A percentile compares a stretch with the other conserved stretches of the same genome.
phyloP scores from a whole-genome alignment of 2,888 invertebrate genomes.

The Leucozona laternaria region DNA sequence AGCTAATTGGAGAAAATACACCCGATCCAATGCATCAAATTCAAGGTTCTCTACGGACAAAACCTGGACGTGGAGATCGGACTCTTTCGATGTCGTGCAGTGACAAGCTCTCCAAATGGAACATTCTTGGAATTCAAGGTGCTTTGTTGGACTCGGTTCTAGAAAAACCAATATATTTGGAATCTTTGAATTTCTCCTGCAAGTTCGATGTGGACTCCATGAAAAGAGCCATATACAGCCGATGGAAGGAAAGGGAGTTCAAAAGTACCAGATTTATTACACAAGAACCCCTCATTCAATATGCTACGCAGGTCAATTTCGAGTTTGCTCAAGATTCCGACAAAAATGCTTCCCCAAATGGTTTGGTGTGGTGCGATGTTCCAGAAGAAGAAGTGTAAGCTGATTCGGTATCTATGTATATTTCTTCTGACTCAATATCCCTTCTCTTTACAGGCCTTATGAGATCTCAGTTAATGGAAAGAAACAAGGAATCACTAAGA shows the following conservation, averaged over 20 bases:
- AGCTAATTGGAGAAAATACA: slow-evolving; percentile 87
- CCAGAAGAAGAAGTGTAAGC: slow-evolving; percentile 79
- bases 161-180: slow-evolving; percentile 87
- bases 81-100: slow-evolving; percentile 96
- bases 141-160: slow-evolving; percentile 89
- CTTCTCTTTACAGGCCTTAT: slow-evolving; percentile 83
- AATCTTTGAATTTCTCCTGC: slow-evolving; percentile 89
- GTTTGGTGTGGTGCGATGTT: slow-evolving; percentile 86
- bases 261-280: slow-evolving; percentile 74
- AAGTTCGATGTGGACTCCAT: slow-evolving; percentile 87
- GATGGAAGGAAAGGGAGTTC: slow-evolving; percentile 79
- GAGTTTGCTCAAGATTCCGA: slow-evolving; percentile 81
- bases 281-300: slow-evolving; percentile 79
- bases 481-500: slow-evolving; percentile 91
- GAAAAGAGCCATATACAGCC: slow-evolving; percentile 84
- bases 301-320: slow-evolving; percentile 80
- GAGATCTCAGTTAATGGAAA: slow-evolving; percentile 92
- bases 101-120: slow-evolving; percentile 97
- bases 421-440: background rate
- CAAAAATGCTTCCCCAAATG: slow-evolving; percentile 85
- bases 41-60: slow-evolving; percentile 90
- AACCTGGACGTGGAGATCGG: slow-evolving; percentile 95
- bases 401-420: no score
- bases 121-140: slow-evolving; percentile 93
- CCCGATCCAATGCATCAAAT: slow-evolving; percentile 86